Evolutionary conservation across 1,140 invertebrate genomes (phyloP).

Genomic region (honey bee (Apis mellifera)): DNA sequence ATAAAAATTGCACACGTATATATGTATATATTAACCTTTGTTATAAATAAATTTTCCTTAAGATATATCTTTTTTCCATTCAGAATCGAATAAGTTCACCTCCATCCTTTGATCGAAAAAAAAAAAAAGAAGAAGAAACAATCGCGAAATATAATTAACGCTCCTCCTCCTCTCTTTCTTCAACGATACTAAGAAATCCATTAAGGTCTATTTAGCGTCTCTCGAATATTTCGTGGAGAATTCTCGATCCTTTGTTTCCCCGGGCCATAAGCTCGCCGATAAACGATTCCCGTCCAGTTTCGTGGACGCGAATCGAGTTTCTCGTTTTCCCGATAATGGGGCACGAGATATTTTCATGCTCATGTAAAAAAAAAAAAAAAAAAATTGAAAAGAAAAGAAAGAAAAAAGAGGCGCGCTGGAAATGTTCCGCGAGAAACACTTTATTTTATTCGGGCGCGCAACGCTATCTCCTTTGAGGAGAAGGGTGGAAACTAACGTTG

Average conservation of each 20-base stretch:
- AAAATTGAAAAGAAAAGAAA: too few relatives aligned
- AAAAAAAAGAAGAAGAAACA: neutral
- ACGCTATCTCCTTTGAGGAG: too few relatives aligned
- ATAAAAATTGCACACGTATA: too few relatives aligned
- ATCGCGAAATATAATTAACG: constrained; percentile 33
- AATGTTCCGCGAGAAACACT: neutral
- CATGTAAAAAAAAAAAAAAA: neutral
- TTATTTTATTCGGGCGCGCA: neutral
- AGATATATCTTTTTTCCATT: too few relatives aligned
- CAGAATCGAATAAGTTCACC: too few relatives aligned
- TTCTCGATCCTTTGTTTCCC: constrained; percentile 7
- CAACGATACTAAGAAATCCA: neutral
- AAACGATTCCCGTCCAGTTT: neutral
- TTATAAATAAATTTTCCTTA: too few relatives aligned
- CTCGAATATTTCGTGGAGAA: constrained; percentile 9
- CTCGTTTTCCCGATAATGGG: neutral
- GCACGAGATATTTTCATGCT: neutral
- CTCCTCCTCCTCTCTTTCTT: neutral
- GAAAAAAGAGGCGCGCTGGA: neutral
- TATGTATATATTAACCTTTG: too few relatives aligned
- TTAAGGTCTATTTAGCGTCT: neutral
- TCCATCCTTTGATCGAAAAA: too few relatives aligned
- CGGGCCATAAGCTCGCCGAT: neutral
- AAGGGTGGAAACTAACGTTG: too few relatives aligned
- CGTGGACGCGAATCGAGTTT: neutral